Percentiles rank a stretch among this genome's conserved stretches.
phyloP scores from a whole-genome alignment of 2,113 vertebrate genomes.

The Mandrillus leucophaeus region DNA sequence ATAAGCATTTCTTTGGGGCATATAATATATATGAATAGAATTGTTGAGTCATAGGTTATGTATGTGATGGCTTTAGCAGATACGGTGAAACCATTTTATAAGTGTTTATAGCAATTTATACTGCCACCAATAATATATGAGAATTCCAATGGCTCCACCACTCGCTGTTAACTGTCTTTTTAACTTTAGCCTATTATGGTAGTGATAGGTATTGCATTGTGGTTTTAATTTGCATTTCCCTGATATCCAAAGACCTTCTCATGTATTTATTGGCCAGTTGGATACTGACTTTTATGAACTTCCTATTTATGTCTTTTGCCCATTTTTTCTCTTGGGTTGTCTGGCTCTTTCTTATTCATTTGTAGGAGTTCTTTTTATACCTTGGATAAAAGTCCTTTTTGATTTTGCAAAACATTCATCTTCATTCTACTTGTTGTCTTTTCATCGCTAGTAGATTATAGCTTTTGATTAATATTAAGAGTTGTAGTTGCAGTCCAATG shows the following conservation, averaged over 20 bases:
- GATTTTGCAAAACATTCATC: background rate
- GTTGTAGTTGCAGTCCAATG: background rate
- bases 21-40: background rate
- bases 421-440: background rate
- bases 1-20: background rate
- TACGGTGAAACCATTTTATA: background rate
- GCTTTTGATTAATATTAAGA: background rate
- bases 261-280: background rate
- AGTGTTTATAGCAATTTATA: background rate
- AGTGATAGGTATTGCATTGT: background rate
- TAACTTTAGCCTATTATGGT: background rate
- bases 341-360: background rate
- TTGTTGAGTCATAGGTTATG: background rate
- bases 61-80: background rate
- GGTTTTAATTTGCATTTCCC: background rate
- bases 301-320: background rate
- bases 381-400: constrained; percentile 21
- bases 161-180: background rate
- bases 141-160: background rate
- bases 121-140: background rate
- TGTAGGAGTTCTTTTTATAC: background rate
- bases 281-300: background rate
- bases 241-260: background rate
- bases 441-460: background rate
- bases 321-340: background rate